Conservation (phyloP, 2,797 vertebrate species). For the Pipistrellus pipistrellus region DNA sequence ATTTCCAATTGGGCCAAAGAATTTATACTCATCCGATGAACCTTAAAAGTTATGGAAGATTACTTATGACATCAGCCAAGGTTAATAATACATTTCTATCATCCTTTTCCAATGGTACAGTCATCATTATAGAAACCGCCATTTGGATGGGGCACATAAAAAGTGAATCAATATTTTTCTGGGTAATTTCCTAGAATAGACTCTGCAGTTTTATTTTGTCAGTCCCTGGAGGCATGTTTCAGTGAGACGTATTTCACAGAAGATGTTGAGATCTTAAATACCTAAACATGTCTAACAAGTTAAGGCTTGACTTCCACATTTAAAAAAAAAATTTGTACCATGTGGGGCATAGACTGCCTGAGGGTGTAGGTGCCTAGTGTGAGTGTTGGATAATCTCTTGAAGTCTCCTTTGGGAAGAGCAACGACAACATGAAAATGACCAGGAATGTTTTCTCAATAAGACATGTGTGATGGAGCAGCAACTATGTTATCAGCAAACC, state of each 20-base stretch:
- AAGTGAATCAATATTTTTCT: neutral
- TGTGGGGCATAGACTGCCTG: neutral
- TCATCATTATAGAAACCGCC: neutral
- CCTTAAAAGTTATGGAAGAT: slow-evolving; percentile 14
- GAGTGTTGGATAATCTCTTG: neutral
- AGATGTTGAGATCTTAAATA: slow-evolving; percentile 15
- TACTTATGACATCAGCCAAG: neutral
- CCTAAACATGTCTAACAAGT: neutral
- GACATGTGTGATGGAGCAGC: neutral
- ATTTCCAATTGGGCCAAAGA: slow-evolving; percentile 16
- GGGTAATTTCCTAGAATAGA: slow-evolving; percentile 32
- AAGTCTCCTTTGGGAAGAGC: neutral
- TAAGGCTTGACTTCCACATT: neutral
- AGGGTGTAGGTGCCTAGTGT: neutral
- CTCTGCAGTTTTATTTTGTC: slow-evolving; percentile 7
- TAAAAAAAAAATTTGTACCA: neutral
- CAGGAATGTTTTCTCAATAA: neutral
- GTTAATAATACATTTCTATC: slow-evolving; percentile 9
- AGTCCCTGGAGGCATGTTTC: slow-evolving; percentile 13
- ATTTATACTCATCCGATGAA: neutral
- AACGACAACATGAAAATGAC: neutral
- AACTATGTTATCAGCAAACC: neutral
- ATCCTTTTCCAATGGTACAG: neutral
- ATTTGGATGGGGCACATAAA: neutral
- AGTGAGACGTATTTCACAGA: neutral